These are phyloP conservation scores for Phytoseiulus persimilis DNA, from an alignment of 2,888 invertebrate genomes.

Conservation along the genomic window DNA sequence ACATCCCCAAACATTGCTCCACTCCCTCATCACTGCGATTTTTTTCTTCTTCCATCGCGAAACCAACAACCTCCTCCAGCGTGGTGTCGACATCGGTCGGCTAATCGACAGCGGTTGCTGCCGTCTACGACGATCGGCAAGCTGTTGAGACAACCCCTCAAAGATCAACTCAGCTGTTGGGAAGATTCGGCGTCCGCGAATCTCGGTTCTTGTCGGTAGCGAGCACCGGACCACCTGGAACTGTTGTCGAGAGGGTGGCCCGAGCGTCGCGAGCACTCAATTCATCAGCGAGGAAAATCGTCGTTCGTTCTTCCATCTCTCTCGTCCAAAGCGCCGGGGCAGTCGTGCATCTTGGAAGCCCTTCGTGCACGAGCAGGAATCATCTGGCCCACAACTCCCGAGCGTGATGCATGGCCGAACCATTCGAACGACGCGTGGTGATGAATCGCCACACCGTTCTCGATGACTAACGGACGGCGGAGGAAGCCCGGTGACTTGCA, in stretches of 20 bases:
- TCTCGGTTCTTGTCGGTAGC: background rate
- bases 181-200: background rate
- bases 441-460: background rate
- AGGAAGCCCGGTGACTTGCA: background rate
- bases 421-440: too few relatives aligned
- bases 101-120: background rate
- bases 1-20: background rate
- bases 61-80: background rate
- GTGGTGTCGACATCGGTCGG: background rate
- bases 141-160: background rate
- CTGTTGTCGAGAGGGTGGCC: background rate
- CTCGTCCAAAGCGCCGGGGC: too few relatives aligned
- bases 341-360: too few relatives aligned
- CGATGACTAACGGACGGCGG: background rate
- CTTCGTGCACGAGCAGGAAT: too few relatives aligned
- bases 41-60: background rate
- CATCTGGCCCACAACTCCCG: too few relatives aligned
- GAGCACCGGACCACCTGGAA: background rate
- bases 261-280: background rate
- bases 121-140: background rate
- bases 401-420: too few relatives aligned
- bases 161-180: background rate
- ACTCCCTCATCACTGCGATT: background rate
- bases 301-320: too few relatives aligned
- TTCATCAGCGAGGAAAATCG: background rate